Evolutionary conservation across 2,797 vertebrate genomes (phyloP).

Genomic region (Megaceryle alcyon): DNA sequence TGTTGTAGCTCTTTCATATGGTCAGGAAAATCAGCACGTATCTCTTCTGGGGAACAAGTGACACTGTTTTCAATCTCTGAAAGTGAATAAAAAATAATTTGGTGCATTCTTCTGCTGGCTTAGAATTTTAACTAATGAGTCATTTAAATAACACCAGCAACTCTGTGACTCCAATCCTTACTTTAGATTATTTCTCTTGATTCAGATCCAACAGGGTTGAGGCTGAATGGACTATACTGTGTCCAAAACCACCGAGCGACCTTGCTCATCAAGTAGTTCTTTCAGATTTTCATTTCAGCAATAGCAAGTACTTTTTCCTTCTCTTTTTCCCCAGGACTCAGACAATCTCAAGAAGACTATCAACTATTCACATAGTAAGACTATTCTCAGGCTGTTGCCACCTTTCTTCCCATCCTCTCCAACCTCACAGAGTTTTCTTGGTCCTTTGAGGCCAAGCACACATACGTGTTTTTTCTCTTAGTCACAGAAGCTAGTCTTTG

Average conservation of each 20-base stretch:
- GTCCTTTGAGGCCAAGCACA: not conserved
- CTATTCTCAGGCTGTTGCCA: not conserved
- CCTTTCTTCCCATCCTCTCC: not conserved
- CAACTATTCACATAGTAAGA: not conserved
- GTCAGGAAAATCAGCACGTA: not conserved
- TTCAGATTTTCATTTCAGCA: not conserved
- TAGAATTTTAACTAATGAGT: not conserved
- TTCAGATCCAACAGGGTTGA: not conserved
- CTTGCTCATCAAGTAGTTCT: not conserved
- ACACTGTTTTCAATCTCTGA: not conserved
- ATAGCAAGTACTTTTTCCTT: not conserved
- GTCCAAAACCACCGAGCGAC: not conserved
- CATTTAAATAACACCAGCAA: not conserved
- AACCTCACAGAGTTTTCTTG: not conserved
- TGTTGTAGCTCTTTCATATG: not conserved
- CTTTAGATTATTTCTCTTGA: not conserved
- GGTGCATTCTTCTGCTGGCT: not conserved
- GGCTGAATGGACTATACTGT: not conserved
- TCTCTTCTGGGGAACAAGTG: not conserved
- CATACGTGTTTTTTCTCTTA: not conserved
- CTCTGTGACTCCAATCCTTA: not conserved
- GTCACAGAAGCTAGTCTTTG: not conserved
- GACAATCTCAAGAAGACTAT: not conserved
- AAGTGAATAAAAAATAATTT: conserved; percentile 4
- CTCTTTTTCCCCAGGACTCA: not conserved